Evolutionary conservation across 2,888 invertebrate species (phyloP).

Genomic region (Poecilus cupreus): DNA sequence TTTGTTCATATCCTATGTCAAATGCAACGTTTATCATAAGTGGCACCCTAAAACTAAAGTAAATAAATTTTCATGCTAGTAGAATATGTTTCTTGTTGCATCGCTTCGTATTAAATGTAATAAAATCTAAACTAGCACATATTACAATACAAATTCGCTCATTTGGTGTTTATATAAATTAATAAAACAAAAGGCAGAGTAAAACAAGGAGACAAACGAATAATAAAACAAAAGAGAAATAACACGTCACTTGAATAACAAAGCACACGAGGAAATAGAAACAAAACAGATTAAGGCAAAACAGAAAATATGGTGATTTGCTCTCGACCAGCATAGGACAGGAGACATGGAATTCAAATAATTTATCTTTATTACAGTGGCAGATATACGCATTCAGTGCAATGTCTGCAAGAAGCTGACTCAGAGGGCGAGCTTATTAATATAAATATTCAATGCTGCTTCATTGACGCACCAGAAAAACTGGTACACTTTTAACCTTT

Average conservation of each 20-base stretch:
- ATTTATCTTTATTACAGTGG: conserved; percentile 17
- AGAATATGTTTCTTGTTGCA: no score
- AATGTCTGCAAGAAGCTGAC: not conserved
- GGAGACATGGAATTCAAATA: conserved; percentile 35
- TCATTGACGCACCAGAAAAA: not conserved
- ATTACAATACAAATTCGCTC: not conserved
- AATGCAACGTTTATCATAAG: no score
- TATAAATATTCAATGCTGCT: conserved; percentile 4
- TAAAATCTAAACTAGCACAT: not conserved
- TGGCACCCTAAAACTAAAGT: no score
- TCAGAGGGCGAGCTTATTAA: not conserved
- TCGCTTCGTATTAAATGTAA: not conserved
- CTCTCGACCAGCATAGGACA: not conserved
- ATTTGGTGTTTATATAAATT: conserved; percentile 34
- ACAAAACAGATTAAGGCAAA: conserved; percentile 49
- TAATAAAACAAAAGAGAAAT: conserved; percentile 45
- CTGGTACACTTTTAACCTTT: no score
- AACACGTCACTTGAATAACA: conserved; percentile 49
- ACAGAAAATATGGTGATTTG: conserved; percentile 48
- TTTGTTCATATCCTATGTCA: no score
- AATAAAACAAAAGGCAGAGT: conserved; percentile 39
- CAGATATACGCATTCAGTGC: not conserved
- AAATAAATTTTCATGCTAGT: no score
- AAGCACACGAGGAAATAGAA: conserved; percentile 42
- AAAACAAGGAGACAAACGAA: conserved; percentile 43